These are phyloP conservation scores for Nasonia longicornis DNA, from an alignment of 1,140 invertebrate genomes.

Conservation along the genomic window DNA sequence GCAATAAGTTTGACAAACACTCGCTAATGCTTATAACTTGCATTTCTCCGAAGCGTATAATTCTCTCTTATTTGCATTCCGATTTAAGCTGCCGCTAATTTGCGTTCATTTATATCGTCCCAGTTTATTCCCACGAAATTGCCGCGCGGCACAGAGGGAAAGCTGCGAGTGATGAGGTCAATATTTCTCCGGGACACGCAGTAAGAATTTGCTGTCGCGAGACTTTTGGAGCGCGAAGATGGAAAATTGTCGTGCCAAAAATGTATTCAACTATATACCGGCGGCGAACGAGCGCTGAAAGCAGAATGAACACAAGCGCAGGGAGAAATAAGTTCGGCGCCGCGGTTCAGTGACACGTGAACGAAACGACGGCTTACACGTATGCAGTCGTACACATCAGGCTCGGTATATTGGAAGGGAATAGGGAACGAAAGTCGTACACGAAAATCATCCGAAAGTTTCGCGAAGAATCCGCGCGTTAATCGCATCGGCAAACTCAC, in stretches of 20 bases:
- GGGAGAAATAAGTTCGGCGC: conserved; percentile 11
- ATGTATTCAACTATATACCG: conserved; percentile 24
- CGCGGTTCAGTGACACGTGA: conserved; percentile 5
- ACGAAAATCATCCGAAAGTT: no score
- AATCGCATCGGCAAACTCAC: no score
- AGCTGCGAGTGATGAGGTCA: not conserved
- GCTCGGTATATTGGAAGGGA: no score
- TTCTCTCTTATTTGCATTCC: not conserved
- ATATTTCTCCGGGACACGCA: conserved; percentile 9
- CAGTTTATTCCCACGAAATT: not conserved
- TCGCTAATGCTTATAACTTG: not conserved
- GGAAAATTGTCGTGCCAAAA: conserved; percentile 35
- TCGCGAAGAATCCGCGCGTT: no score
- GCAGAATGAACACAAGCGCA: not conserved
- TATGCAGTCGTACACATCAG: no score
- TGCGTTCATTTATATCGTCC: not conserved
- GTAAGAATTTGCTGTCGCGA: not conserved
- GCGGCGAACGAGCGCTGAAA: not conserved
- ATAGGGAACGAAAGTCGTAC: no score
- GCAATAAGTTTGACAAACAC: not conserved
- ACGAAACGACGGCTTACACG: not conserved
- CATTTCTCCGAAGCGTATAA: not conserved
- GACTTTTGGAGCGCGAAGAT: conserved; percentile 6
- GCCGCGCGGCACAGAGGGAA: not conserved
- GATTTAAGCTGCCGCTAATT: not conserved